Conservation (phyloP, 2,113 vertebrate species). For the Cyphomyrus plagiostoma region DNA sequence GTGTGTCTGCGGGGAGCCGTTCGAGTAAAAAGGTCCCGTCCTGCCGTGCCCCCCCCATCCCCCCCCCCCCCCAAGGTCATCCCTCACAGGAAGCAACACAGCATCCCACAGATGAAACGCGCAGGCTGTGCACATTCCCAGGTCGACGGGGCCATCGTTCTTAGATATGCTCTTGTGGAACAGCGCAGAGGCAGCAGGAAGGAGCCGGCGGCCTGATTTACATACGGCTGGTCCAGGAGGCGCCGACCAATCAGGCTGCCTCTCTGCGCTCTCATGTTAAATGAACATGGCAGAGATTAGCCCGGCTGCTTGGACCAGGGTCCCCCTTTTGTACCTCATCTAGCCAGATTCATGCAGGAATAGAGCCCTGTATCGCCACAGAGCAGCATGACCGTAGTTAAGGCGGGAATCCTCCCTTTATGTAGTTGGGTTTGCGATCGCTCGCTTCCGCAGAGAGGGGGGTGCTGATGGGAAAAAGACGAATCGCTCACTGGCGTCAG, state of each 20-base stretch:
- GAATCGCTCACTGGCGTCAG: conserved; percentile 55
- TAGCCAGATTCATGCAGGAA: not conserved
- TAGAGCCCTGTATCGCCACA: not conserved
- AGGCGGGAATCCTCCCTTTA: not conserved
- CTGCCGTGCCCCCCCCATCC: not conserved
- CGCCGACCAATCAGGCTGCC: not conserved
- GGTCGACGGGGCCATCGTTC: not conserved
- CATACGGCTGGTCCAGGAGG: not conserved
- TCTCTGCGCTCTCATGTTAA: not conserved
- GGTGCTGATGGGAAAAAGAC: conserved; percentile 61
- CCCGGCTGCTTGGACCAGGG: not conserved
- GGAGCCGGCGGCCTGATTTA: not conserved
- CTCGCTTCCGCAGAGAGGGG: conserved; percentile 27
- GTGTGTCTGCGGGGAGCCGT: conserved; percentile 2
- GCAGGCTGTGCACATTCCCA: not conserved
- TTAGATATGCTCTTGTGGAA: not conserved
- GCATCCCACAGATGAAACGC: not conserved
- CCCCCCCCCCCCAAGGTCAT: not conserved
- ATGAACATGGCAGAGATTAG: not conserved
- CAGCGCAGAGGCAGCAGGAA: not conserved
- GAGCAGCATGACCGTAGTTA: not conserved
- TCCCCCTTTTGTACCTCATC: not conserved
- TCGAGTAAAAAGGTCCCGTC: not conserved
- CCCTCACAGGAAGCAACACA: not conserved
- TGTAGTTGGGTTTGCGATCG: not conserved